These are phyloP conservation scores for Daboia siamensis DNA, from an alignment of 2,113 vertebrate genomes.

Conservation along the genomic window DNA sequence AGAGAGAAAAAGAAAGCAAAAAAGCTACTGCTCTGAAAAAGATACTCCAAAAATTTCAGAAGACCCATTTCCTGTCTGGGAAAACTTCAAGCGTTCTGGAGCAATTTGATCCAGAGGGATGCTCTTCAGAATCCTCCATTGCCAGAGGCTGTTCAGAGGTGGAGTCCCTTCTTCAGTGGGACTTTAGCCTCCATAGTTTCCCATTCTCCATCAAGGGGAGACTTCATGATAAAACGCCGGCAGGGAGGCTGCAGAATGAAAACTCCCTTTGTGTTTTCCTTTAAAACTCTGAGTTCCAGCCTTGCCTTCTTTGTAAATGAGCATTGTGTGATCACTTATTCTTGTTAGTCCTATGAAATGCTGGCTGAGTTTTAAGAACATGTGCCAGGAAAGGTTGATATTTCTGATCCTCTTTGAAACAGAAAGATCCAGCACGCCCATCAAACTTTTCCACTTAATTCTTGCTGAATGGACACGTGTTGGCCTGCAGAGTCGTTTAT, in stretches of 20 bases:
- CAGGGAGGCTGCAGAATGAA: neutral
- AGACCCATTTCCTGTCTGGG: neutral
- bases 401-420: neutral
- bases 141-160: neutral
- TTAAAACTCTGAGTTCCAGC: neutral
- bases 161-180: neutral
- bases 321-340: neutral
- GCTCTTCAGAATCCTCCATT: neutral
- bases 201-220: neutral
- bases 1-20: neutral
- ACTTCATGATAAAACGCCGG: neutral
- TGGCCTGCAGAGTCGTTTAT: neutral
- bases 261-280: neutral
- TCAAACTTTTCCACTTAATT: neutral
- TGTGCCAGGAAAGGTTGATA: neutral
- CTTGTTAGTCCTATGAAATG: neutral
- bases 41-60: neutral
- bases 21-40: neutral
- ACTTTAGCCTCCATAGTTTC: neutral
- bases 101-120: neutral
- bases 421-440: neutral
- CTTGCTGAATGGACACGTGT: constrained; percentile 10
- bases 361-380: neutral
- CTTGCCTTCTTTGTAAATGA: neutral
- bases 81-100: neutral